Evolutionary conservation across 2,888 invertebrate species (phyloP), one percentile per base, ranked within the genome.

Genomic region (Cataglyphis cursor): DNA sequence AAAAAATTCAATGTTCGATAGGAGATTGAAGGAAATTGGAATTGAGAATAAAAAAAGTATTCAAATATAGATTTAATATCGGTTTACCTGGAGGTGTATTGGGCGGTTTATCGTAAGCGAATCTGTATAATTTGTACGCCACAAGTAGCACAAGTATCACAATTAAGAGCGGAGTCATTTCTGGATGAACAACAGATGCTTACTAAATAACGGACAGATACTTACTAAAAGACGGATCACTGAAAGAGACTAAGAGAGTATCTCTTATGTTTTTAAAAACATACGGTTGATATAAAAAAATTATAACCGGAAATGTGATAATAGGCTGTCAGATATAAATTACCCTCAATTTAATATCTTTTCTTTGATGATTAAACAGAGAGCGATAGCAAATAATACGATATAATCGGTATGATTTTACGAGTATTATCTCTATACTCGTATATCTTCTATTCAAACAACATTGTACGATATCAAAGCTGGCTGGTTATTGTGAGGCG

Each of bases 61-160:
- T 0, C 31, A 41, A 54, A 48, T 38, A 21, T 54, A 31, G 62
- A 48, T 74, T 12, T 44, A 35, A n/a, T 0, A 18, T 57, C 18
- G 59, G 81, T 92, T 95, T 94, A 96, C 96, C 96, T 87, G 97
- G 97, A 8, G 97, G 96, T 88, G 96, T 96, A 82, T 96, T 96
- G 0, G 96, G 95, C 88, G 91, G 92, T 68, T 89, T 89, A n/a
- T 61, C 83, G 10, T 61, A 87, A 3, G 85, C 59, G 76, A 87
- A 92, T 24, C 66, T 48, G 73, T 91, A 92, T 41, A 87, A 57
- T 62, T 85, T 84, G 54, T 90, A 92, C 4, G n/a, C 64, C 28
- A 85, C 4, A 3, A 87, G 38, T 0, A 81, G 1, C n/a, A 78
- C 3, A 24, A 85, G 0, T 68, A 89, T 62, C 5, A 57, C 24